Base-by-base conservation (phyloP, 1,140 invertebrate species). In the Ladona fulva region DNA sequence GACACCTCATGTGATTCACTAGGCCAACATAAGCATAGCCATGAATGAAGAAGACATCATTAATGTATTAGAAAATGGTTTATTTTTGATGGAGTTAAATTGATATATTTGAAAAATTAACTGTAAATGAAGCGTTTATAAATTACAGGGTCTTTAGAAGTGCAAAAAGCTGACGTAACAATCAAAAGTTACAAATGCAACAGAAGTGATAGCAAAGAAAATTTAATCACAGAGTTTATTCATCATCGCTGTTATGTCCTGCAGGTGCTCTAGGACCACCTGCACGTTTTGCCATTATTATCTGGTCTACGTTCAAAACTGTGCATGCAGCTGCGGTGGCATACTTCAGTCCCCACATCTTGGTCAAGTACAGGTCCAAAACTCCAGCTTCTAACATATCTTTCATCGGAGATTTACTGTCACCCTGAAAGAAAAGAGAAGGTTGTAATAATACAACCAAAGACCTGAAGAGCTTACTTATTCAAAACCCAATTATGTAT, bases 281-380 rank as follows among this genome's bases (percentile, higher is more conserved):
- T 24, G 97, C 96, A 83, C 93, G 89, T 86, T 99, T 99, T 0
- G 97, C 96, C 96, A 99, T 98, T 78, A 99, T 99, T 79, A 99
- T 99, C 86, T 98, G 93, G 87, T 99, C 97, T n/a, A 99, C 95
- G 85, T 94, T 93, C 6, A 99, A 88, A 81, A 99, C 94, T 0
- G 97, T 99, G 77, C 92, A 91, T 0, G 97, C 96, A 16, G 96
- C 96, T 80, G 93, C 90, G 0, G 95, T 93, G 0, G 98, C 96
- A 87, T 99, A 98, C 83, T 98, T 97, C 24, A 99, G 85, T 6
- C 91, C 97, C 95, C 97, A 99, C 80, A 91, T 88, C 86, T 99
- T 99, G 0, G 92, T 90, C 37, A 94, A 82, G 83, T 92, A 98
- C 0, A 97, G 87, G 89, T 99, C 97, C 74, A 93, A 87, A 78